phyloP scores from a whole-genome alignment of 2,888 invertebrate genomes.

The Thecophora atra region DNA sequence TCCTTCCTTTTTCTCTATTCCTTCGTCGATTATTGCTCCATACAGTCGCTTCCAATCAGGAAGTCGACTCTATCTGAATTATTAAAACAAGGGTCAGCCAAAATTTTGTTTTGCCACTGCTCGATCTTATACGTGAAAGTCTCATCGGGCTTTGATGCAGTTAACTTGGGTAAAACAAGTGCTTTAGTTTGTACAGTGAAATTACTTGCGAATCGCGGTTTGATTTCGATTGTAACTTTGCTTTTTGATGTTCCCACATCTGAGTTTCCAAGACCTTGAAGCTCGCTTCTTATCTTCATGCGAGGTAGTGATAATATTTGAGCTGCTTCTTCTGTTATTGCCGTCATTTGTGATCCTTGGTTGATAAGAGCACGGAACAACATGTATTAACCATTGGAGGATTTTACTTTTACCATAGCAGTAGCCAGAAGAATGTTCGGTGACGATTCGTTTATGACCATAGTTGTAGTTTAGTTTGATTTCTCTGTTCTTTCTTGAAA shows the following conservation, averaged over 20 bases:
- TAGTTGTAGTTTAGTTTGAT: too few relatives aligned
- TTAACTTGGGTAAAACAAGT: background rate
- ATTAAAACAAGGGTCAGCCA: constrained; percentile 6
- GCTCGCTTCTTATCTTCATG: constrained; percentile 19
- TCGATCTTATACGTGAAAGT: too few relatives aligned
- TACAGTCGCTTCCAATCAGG: too few relatives aligned
- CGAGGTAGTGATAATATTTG: constrained; percentile 25
- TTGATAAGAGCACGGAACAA: constrained; percentile 25
- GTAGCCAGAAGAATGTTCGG: constrained; percentile 5
- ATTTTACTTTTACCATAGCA: background rate
- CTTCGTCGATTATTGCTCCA: too few relatives aligned
- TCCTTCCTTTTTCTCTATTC: too few relatives aligned
- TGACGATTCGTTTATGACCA: too few relatives aligned
- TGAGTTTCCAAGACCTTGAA: constrained; percentile 27
- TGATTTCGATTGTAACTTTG: constrained; percentile 23
- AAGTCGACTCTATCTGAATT: background rate
- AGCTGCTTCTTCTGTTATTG: constrained; percentile 28
- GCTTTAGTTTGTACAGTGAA: constrained; percentile 3
- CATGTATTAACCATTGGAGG: background rate
- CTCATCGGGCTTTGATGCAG: constrained; percentile 5
- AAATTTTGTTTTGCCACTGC: constrained; percentile 2
- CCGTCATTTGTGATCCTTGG: constrained; percentile 30
- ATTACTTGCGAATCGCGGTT: constrained; percentile 31
- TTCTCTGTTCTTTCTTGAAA: too few relatives aligned
- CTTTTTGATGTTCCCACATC: constrained; percentile 26